Evolutionary conservation across 2,113 vertebrate species (phyloP).

Genomic region (Zapornia atra): DNA sequence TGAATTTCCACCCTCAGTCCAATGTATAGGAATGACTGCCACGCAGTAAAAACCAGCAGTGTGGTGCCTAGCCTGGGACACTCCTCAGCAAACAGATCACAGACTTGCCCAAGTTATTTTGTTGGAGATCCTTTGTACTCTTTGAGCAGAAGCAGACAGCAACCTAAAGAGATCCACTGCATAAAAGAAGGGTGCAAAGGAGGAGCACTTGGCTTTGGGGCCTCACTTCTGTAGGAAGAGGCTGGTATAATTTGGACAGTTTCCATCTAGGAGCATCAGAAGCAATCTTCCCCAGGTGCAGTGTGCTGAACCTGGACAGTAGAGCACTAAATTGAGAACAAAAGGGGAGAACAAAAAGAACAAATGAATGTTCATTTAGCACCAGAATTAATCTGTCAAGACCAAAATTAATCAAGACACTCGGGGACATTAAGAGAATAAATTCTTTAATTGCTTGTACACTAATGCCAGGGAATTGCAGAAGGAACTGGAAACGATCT

Average conservation of each 20-base stretch:
- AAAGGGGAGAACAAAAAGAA: not conserved
- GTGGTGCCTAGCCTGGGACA: not conserved
- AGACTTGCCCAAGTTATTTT: not conserved
- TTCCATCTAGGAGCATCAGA: not conserved
- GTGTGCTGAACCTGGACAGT: not conserved
- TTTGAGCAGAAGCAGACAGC: not conserved
- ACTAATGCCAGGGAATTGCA: not conserved
- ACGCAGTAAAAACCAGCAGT: not conserved
- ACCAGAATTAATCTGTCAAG: slow-evolving; percentile 25
- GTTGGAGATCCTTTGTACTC: not conserved
- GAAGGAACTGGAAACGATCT: not conserved
- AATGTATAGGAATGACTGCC: not conserved
- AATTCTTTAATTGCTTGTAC: slow-evolving; percentile 23
- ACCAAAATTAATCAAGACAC: slow-evolving; percentile 25
- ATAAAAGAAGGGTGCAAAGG: accelerated
- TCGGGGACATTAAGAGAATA: not conserved
- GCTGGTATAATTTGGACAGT: not conserved
- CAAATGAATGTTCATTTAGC: not conserved
- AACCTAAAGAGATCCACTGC: not conserved
- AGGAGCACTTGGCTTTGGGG: accelerated
- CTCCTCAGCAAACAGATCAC: not conserved
- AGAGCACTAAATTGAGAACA: not conserved
- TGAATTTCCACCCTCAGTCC: not conserved
- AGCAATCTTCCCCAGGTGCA: not conserved
- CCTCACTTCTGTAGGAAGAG: not conserved